phyloP scores from a whole-genome alignment of 2,113 vertebrate genomes.

The Gnathonemus echidnorhynchus region DNA sequence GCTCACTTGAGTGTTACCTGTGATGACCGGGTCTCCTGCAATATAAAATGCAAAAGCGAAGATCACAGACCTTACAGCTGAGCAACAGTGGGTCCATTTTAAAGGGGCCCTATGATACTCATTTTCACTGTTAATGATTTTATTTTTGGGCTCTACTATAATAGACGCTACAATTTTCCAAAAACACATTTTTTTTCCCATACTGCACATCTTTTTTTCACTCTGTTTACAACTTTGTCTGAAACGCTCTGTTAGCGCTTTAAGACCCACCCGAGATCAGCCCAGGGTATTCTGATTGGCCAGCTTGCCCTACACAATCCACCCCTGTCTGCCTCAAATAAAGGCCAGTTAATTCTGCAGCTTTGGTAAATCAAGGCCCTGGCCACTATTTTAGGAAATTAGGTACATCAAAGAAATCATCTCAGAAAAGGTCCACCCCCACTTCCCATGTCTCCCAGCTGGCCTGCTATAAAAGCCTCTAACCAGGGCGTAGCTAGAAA shows the following conservation, averaged over 20 bases:
- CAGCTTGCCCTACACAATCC: background rate
- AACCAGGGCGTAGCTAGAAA: too few relatives aligned
- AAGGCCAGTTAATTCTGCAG: too few relatives aligned
- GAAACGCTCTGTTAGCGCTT: background rate
- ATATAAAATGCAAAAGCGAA: background rate
- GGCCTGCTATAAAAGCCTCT: background rate
- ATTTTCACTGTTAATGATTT: background rate
- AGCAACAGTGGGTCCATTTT: background rate
- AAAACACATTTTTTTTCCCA: background rate
- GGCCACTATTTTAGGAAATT: background rate
- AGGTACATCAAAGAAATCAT: background rate
- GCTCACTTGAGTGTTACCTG: background rate
- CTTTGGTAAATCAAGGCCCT: too few relatives aligned
- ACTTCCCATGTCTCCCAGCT: background rate
- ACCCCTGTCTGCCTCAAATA: background rate
- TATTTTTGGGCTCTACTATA: background rate
- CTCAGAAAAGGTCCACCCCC: background rate
- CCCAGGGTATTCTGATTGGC: background rate
- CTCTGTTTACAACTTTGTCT: background rate
- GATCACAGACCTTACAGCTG: background rate
- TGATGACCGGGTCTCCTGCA: background rate
- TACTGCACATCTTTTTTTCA: background rate
- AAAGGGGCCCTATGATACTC: background rate
- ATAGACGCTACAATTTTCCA: background rate
- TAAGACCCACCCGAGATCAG: background rate